Base-by-base conservation (phyloP, 2,113 vertebrate genomes). In the Ophiodon elongatus region DNA sequence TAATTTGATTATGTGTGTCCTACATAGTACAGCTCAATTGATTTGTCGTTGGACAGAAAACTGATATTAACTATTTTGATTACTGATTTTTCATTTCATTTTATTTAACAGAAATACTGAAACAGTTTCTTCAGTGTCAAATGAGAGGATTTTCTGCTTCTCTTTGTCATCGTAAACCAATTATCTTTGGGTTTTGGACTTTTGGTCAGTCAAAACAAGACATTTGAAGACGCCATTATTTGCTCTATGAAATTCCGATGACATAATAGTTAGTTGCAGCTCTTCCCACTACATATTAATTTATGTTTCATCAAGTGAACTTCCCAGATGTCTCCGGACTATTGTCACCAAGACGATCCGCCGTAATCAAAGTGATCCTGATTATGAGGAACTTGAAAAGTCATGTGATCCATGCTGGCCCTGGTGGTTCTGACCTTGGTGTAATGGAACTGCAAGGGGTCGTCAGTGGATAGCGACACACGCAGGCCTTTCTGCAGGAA, bases 361-460 rank as follows among this genome's bases (percentile, higher is more conserved):
- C 14, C 11, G 6, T 43, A 10, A 13, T n/a, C 37, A 9, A 7
- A 43, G 33, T 9, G 67, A 57, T 7, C 33, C 23, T 68, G 29
- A 43, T 31, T n/a, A 4, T 19, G 8, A 47, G 17, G 2, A n/a
- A 63, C 43, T 33, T 21, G 15, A 31, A 8, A 2, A 3, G 13
- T 31, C 4, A 43, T 6, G 6, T 37, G 7, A 67, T 73, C 2
- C 3, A 0, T 63, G 17, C 15, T 76, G 0, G 1, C 37, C 52
- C 27, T 11, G 3, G 27, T 29, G 50, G 45, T 27, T 41, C 94
- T 89, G 88, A 99, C 98, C 97, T 99, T 99, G 27, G 98, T 99
- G 86, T 99, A 99, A 88, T 99, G 98, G 88, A 99, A 99, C 95
- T 99, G 98, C 98, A 99, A 96, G 43, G 98, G 98, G 76, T 99